A percentile compares a stretch with the other conserved stretches of the same genome.
phyloP scores from a whole-genome alignment of 2,113 vertebrate species.

The Chionomys nivalis region DNA sequence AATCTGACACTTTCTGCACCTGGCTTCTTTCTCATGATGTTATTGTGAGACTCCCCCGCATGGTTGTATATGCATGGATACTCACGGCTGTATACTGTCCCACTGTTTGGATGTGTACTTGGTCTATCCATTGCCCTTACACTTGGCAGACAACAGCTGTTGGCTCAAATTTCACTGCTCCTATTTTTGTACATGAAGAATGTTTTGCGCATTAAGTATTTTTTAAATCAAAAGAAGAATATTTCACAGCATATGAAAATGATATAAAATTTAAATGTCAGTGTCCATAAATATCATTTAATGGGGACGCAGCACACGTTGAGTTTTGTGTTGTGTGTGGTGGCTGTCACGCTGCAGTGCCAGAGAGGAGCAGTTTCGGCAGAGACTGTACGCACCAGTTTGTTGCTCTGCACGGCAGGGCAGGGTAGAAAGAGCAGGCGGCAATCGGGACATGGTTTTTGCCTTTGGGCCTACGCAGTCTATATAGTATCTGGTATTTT shows the following conservation, averaged over 20 bases:
- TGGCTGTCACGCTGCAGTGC: not conserved
- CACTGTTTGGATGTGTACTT: not conserved
- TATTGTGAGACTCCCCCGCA: not conserved
- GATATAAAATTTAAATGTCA: constrained; percentile 49
- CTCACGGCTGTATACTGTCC: not conserved
- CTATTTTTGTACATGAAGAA: not conserved
- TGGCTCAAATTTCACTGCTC: not conserved
- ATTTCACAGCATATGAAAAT: constrained; percentile 17
- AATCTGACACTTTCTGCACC: not conserved
- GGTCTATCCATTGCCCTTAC: not conserved
- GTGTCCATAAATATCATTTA: constrained; percentile 50
- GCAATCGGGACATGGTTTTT: constrained; percentile 29
- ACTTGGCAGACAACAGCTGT: not conserved
- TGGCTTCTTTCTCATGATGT: not conserved
- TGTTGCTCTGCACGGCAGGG: not conserved
- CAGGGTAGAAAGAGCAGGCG: not conserved
- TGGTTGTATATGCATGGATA: not conserved
- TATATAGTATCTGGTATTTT: not conserved
- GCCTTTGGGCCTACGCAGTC: constrained; percentile 1
- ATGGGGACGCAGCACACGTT: not conserved
- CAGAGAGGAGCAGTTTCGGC: not conserved
- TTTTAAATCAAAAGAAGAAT: constrained; percentile 45
- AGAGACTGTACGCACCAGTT: not conserved
- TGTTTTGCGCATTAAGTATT: not conserved
- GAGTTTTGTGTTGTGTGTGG: not conserved